A percentile compares a stretch with the other conserved stretches of the same genome.
Conservation (phyloP, 2,888 invertebrate genomes). For the Flabesymbios commensalis region DNA sequence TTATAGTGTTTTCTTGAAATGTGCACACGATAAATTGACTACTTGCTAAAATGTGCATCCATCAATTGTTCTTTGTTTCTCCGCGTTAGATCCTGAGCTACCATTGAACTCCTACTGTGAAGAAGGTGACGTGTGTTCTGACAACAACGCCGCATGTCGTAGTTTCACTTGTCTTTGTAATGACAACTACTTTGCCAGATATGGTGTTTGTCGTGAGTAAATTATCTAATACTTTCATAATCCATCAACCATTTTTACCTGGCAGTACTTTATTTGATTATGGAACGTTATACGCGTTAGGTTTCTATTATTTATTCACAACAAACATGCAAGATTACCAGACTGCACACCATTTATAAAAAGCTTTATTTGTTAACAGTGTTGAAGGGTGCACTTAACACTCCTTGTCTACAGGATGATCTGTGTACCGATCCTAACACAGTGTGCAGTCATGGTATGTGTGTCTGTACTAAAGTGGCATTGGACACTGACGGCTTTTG, state of each 20-base stretch:
- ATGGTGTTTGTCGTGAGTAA: slow-evolving; percentile 29
- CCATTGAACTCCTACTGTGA: slow-evolving; percentile 27
- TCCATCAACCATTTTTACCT: no score
- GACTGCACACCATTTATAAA: no score
- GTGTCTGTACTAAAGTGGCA: slow-evolving; percentile 25
- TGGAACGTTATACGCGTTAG: no score
- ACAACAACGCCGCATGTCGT: slow-evolving; percentile 26
- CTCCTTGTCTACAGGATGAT: slow-evolving; percentile 23
- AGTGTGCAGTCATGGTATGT: slow-evolving; percentile 22
- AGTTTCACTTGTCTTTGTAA: slow-evolving; percentile 25
- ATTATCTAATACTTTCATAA: not conserved
- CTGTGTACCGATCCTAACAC: slow-evolving; percentile 31
- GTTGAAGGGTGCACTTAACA: slow-evolving; percentile 20
- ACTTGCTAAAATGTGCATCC: no score
- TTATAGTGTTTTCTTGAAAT: no score
- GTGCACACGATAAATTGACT: no score
- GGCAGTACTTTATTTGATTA: no score
- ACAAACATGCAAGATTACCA: no score
- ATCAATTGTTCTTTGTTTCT: no score
- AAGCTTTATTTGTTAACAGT: no score
- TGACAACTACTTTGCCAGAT: slow-evolving; percentile 25
- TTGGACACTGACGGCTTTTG: slow-evolving; percentile 2
- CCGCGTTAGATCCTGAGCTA: slow-evolving; percentile 23
- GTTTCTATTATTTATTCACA: no score
- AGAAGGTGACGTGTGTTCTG: slow-evolving; percentile 28